Conservation (phyloP, 37 sponge, comb jelly and placozoan genomes). For the Diacarnus erythraeanus region DNA sequence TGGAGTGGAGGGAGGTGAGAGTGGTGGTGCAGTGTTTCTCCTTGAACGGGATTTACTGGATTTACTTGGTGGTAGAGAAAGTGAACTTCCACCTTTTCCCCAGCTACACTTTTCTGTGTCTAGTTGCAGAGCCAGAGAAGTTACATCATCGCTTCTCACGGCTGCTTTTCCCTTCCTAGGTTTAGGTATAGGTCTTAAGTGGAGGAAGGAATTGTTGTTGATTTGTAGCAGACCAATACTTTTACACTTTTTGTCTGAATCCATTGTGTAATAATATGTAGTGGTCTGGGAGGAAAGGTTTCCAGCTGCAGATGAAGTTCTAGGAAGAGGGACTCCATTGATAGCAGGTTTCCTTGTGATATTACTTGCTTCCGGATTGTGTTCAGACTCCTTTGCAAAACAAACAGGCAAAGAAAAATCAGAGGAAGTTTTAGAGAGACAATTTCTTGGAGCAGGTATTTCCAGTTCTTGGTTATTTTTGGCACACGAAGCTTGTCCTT, state of each 20-base stretch:
- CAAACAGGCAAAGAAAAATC: neutral
- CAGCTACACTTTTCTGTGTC: neutral
- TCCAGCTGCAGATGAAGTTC: too few relatives aligned
- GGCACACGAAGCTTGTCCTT: too few relatives aligned
- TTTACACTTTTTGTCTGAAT: too few relatives aligned
- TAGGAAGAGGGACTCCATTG: neutral
- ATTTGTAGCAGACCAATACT: too few relatives aligned
- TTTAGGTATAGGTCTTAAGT: constrained; percentile 13
- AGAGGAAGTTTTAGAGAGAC: too few relatives aligned
- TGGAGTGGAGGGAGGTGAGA: neutral
- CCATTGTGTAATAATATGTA: too few relatives aligned
- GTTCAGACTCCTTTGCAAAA: neutral
- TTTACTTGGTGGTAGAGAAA: neutral
- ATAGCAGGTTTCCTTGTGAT: too few relatives aligned
- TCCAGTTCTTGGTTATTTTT: too few relatives aligned
- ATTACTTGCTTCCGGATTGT: too few relatives aligned
- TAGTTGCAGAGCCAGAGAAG: neutral
- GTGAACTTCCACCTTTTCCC: neutral
- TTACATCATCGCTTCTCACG: neutral
- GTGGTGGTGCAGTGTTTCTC: neutral
- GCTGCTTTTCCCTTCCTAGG: constrained; percentile 11
- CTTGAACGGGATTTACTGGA: neutral
- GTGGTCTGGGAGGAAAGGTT: too few relatives aligned
- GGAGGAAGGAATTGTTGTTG: too few relatives aligned
- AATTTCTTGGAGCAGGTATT: too few relatives aligned